Conservation (phyloP, 2,888 invertebrate species). For the Troglohyphantes excavatus region DNA sequence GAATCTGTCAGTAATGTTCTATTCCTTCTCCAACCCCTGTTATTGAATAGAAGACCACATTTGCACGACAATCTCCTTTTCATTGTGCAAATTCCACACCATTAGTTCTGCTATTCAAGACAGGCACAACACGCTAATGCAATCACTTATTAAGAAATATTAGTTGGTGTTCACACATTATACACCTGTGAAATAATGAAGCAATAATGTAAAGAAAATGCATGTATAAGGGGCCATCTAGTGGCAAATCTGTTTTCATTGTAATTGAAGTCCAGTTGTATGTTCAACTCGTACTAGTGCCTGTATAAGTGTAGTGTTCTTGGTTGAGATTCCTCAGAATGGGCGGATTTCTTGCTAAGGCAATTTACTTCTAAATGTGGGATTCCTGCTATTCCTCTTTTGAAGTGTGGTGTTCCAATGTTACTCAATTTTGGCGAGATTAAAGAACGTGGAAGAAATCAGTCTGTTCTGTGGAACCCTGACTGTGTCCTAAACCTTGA, state of each 20-base stretch:
- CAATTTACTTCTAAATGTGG: too few relatives aligned
- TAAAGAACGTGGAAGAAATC: too few relatives aligned
- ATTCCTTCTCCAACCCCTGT: not conserved
- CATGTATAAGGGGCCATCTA: constrained; percentile 5
- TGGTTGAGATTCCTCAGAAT: too few relatives aligned
- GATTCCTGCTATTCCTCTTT: too few relatives aligned
- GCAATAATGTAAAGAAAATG: constrained; percentile 48
- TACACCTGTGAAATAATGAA: constrained; percentile 14
- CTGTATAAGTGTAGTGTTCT: too few relatives aligned
- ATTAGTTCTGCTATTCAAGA: constrained; percentile 10
- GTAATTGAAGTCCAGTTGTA: not conserved
- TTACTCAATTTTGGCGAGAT: too few relatives aligned
- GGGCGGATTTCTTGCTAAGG: too few relatives aligned
- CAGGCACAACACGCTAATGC: not conserved
- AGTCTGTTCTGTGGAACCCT: too few relatives aligned
- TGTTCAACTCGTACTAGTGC: constrained; percentile 11
- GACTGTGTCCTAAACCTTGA: too few relatives aligned
- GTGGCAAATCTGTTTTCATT: constrained; percentile 44
- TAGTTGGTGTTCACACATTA: not conserved
- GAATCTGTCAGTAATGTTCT: not conserved
- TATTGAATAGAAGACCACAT: not conserved
- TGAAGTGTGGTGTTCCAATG: too few relatives aligned
- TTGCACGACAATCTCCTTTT: constrained; percentile 35
- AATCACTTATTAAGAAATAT: not conserved
- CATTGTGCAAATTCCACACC: not conserved